Evolutionary conservation across 2,113 vertebrate genomes (phyloP), one percentile per base, ranked within the genome.

Genomic region (Halcyon senegalensis): DNA sequence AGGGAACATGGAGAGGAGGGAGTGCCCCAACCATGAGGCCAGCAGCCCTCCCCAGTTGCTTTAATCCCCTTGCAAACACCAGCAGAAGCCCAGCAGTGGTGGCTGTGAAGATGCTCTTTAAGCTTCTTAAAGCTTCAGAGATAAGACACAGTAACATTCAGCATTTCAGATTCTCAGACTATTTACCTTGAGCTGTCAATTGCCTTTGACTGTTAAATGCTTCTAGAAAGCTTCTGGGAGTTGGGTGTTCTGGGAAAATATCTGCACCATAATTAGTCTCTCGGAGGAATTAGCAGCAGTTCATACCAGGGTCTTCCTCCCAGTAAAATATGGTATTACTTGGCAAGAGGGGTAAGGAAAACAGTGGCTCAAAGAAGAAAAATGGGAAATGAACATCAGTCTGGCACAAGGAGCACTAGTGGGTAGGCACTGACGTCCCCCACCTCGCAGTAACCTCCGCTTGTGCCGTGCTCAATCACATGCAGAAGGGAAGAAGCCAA

Each of bases 161-260:
- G 95, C 75, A 97, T 96, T 93, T 95, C 72, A 90, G 83, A 44
- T 44, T 66, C 93, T 91, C 81, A 86, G 80, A 74, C n/a, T 87
- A 53, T 95, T 90, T 96, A 90, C 67, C 67, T 68, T 39, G 28
- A 87, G 69, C 72, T 88, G 91, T 63, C 84, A 75, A 48, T 72
- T 79, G 67, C 59, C 75, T 82, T 85, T 67, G 63, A 85, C 73
- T 43, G 53, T 75, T 91, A 82, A 75, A 77, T 23, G 37, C 31
- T 53, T 39, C 83, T 68, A 89, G 53, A 69, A 96, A 70, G 82
- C 73, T 85, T 70, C 66, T 55, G 23, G 37, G 50, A 89, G 33
- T 41, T 11, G 4, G 16, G 37, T 84, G 50, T 43, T 84, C 63
- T 33, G 20, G 60, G 55, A 85, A 93, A 67, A 35, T 10, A 87